These are phyloP conservation scores for Macroramphosus scolopax DNA, from an alignment of 2,797 vertebrate genomes.

Conservation along the genomic window DNA sequence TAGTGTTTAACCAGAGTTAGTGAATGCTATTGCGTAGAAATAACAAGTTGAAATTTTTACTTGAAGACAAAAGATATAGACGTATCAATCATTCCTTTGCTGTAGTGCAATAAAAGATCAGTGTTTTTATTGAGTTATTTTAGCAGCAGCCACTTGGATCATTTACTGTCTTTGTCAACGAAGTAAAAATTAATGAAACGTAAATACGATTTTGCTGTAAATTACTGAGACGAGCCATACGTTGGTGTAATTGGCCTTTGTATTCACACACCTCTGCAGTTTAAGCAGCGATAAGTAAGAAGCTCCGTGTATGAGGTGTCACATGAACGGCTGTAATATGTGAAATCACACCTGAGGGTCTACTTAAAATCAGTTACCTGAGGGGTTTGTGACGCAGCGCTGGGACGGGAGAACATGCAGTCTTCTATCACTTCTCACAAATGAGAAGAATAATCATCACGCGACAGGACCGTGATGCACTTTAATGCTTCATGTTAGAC, in stretches of 20 bases:
- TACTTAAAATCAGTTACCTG: constrained; percentile 70
- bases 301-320: constrained; percentile 56
- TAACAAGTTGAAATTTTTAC: too few species aligned
- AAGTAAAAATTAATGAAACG: constrained; percentile 53
- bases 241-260: constrained; percentile 60
- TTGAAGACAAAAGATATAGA: neutral
- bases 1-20: neutral
- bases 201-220: constrained; percentile 50
- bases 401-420: constrained; percentile 30
- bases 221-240: constrained; percentile 52
- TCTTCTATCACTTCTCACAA: constrained; percentile 18
- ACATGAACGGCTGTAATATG: constrained; percentile 61
- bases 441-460: constrained; percentile 8
- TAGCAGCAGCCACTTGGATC: constrained; percentile 24
- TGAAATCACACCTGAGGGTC: constrained; percentile 72
- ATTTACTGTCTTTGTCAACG: constrained; percentile 15
- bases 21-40: neutral
- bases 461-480: too few species aligned
- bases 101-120: constrained; percentile 3
- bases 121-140: constrained; percentile 9
- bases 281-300: constrained; percentile 71
- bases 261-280: constrained; percentile 64
- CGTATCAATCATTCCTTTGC: neutral
- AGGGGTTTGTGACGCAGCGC: constrained; percentile 57
- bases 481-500: constrained; percentile 1